Conservation (phyloP, 2,888 invertebrate species). For the Auanema freiburgensis region DNA sequence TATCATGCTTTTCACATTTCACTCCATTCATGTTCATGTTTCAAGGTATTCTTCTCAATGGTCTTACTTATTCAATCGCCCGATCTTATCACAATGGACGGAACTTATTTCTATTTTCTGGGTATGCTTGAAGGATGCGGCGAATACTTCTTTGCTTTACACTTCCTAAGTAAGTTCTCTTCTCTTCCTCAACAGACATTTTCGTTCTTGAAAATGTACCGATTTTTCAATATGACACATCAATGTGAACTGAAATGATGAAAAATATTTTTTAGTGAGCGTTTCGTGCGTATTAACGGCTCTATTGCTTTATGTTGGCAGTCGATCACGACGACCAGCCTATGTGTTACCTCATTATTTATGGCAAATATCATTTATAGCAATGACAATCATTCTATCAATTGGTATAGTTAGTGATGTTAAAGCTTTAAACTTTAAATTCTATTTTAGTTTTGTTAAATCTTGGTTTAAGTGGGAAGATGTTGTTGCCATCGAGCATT, state of each 20-base stretch:
- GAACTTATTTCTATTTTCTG: constrained; percentile 46
- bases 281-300: constrained; percentile 32
- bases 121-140: constrained; percentile 40
- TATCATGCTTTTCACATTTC: background rate
- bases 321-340: constrained; percentile 22
- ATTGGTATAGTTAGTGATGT: constrained; percentile 17
- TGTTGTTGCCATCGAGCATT: constrained; percentile 41
- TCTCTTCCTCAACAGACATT: too few relatives aligned
- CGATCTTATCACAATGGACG: constrained; percentile 38
- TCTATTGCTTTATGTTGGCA: constrained; percentile 33
- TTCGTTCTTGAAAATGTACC: too few relatives aligned
- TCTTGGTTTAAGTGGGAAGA: constrained; percentile 29
- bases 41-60: constrained; percentile 38
- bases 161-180: constrained; percentile 31
- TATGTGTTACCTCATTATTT: constrained; percentile 36
- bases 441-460: constrained; percentile 33
- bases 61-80: constrained; percentile 41
- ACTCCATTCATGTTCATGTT: background rate
- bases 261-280: constrained; percentile 29
- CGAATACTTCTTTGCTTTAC: constrained; percentile 31
- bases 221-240: constrained; percentile 10
- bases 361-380: constrained; percentile 38
- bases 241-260: background rate
- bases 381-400: constrained; percentile 28
- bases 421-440: background rate